Percentiles rank a stretch among this genome's conserved stretches.
phyloP scores from a whole-genome alignment of 1,140 invertebrate species.

The Zaprionus ornatus region DNA sequence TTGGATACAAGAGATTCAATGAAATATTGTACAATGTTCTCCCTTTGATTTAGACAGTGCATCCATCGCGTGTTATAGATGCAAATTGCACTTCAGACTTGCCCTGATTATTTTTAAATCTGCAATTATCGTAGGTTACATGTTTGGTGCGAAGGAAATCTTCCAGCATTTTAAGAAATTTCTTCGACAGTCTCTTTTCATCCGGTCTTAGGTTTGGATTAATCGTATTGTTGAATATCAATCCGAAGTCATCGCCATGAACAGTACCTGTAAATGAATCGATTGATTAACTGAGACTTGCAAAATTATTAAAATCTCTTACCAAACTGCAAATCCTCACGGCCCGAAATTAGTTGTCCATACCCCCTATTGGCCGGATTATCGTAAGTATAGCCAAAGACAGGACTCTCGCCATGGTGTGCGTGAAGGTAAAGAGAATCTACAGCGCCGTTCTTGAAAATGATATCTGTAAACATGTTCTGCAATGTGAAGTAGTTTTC shows the following conservation, averaged over 20 bases:
- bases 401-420: slow-evolving; percentile 19
- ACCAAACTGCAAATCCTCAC: slow-evolving; percentile 49
- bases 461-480: slow-evolving; percentile 53
- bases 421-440: slow-evolving; percentile 41
- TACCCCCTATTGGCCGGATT: slow-evolving; percentile 37
- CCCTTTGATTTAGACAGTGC: neutral
- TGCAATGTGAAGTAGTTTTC: slow-evolving; percentile 49
- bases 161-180: neutral
- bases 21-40: neutral
- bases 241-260: slow-evolving; percentile 57
- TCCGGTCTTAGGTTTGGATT: neutral
- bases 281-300: neutral
- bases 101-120: neutral
- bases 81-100: neutral
- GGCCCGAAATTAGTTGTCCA: slow-evolving; percentile 23
- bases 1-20: neutral
- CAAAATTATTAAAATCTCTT: neutral
- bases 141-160: neutral
- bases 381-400: slow-evolving; percentile 56
- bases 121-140: neutral
- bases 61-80: neutral
- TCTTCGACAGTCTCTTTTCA: neutral
- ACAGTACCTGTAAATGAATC: slow-evolving; percentile 38
- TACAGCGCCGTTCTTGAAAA: slow-evolving; percentile 46
- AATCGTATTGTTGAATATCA: slow-evolving; percentile 32